phyloP scores from a whole-genome alignment of 2,113 vertebrate genomes.

The Delphinus delphis region DNA sequence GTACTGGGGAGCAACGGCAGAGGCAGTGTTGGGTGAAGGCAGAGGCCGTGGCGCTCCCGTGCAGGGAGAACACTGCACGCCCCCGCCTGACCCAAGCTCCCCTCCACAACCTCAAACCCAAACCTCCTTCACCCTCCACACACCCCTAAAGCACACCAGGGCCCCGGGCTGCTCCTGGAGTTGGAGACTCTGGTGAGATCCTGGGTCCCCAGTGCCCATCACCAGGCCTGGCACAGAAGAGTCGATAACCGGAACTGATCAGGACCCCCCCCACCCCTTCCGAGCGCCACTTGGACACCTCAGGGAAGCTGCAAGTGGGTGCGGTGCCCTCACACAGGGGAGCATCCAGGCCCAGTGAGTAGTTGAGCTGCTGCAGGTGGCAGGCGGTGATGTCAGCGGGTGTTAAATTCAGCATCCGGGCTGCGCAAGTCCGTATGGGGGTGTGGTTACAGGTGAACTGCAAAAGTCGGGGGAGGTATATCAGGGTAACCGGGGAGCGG shows the following conservation, averaged over 20 bases:
- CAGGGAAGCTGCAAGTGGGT: constrained; percentile 92
- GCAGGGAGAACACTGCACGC: neutral
- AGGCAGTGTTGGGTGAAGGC: neutral
- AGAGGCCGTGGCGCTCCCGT: neutral
- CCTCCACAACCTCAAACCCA: neutral
- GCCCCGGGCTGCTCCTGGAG: neutral
- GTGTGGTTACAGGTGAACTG: constrained; percentile 94
- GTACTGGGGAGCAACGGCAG: constrained; percentile 84
- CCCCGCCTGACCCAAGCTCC: neutral
- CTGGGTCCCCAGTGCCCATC: neutral
- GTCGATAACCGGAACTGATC: neutral
- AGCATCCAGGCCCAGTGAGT: constrained; percentile 85
- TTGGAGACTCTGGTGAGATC: neutral
- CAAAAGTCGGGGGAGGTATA: neutral
- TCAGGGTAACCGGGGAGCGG: neutral
- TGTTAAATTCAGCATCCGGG: constrained; percentile 89
- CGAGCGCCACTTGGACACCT: constrained; percentile 84
- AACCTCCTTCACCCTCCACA: neutral
- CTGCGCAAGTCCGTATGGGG: constrained; percentile 88
- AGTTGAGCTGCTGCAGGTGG: constrained; percentile 90
- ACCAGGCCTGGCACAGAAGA: constrained; percentile 6
- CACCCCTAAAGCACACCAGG: neutral
- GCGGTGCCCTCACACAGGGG: constrained; percentile 87
- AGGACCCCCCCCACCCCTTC: neutral
- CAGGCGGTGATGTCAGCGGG: constrained; percentile 88